Evolutionary conservation across 2,888 invertebrate genomes (phyloP), one percentile per base, ranked within the genome.

Genomic region (Harpagoxenus sublaevis): DNA sequence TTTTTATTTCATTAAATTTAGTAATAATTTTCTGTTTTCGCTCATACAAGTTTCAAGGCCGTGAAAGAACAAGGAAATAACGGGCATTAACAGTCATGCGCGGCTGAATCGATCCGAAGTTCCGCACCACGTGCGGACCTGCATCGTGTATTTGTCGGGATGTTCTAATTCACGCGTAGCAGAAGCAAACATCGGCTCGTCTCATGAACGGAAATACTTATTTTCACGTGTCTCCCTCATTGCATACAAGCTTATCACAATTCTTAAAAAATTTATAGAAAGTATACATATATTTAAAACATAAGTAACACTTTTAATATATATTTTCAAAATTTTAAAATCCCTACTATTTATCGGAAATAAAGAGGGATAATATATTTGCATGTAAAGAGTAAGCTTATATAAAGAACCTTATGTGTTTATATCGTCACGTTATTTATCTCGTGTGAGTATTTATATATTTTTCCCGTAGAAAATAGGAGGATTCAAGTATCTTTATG

Each of bases 111-210:
- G 62, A 63, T 63, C 31, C 35, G 5, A 15, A 75, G 48, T 23
- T 5, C 42, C 15, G 71, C 28, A n/a, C 15, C 55, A 60, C 74
- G 74, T 75, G 75, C 60, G 35, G n/a, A 74, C 12, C 62, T 74
- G 74, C 62, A 48, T 48, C 23, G 74, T 75, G 75, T 51, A 51
- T 63, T 63, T 51, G 63, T 63, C 63, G 75, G 18, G 35, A 35
- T 35, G 48, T 23, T 63, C 75, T 75, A 63, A 63, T 75, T 75
- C 63, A 35, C 48, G 75, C 31, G 60, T 39, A 35, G 63, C 45
- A 62, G 9, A 74, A 74, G 62, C 45, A 63, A 75, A 63, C 48
- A 63, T 63, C 48, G 63, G 8, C 23, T 45, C 48, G n/a, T 75
- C 60, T 71, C 39, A 39, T 9, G 23, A 12, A 60, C 74, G 60